phyloP scores from a whole-genome alignment of 2,797 vertebrate genomes.

The Platyrinchus mystaceus region DNA sequence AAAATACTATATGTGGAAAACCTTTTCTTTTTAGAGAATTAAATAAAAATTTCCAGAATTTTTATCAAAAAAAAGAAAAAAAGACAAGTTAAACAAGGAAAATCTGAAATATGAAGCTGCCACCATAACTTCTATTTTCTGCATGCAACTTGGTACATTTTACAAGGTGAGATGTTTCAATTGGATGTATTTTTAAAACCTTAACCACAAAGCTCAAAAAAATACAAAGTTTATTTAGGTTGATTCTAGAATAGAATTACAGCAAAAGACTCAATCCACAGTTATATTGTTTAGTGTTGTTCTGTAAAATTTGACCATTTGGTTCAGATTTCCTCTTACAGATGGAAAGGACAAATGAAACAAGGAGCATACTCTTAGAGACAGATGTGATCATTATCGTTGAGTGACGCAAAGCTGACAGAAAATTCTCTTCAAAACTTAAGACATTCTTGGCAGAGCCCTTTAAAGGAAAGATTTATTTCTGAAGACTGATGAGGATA shows the following conservation, averaged over 20 bases:
- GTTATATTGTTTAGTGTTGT: neutral
- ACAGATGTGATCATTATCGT: neutral
- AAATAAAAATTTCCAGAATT: neutral
- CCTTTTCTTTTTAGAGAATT: neutral
- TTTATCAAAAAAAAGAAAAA: neutral
- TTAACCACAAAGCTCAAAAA: neutral
- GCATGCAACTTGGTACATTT: neutral
- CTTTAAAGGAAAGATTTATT: neutral
- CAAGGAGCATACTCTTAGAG: neutral
- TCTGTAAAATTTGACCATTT: neutral
- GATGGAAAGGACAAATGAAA: neutral
- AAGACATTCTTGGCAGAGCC: neutral
- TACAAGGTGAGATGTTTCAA: neutral
- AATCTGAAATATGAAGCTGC: neutral
- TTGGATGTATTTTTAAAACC: neutral
- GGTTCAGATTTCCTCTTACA: neutral
- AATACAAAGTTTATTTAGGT: neutral
- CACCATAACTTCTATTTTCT: neutral
- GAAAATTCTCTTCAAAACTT: neutral
- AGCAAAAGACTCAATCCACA: neutral
- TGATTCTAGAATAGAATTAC: neutral
- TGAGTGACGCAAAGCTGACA: neutral
- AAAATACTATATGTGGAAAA: neutral
- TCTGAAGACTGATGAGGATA: neutral
- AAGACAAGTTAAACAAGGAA: neutral